Percentiles rank a stretch among this genome's conserved stretches.
phyloP scores from a whole-genome alignment of 2,797 vertebrate genomes.

The Phataginus tricuspis region DNA sequence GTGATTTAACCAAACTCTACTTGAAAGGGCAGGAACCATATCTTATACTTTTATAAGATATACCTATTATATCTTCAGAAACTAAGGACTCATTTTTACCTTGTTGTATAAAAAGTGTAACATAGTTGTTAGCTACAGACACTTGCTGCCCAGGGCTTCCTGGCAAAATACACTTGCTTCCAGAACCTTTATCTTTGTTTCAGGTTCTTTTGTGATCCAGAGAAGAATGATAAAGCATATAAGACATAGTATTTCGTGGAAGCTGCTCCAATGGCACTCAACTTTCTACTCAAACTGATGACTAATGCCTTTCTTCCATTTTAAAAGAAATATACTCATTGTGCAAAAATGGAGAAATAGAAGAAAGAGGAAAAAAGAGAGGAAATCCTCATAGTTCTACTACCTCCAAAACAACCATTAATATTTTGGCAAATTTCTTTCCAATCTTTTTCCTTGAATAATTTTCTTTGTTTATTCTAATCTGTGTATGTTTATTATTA shows the following conservation, averaged over 20 bases:
- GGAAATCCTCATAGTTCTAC: neutral
- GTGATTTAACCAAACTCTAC: neutral
- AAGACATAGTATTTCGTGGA: neutral
- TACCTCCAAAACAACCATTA: neutral
- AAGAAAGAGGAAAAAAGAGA: neutral
- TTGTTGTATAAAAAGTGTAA: neutral
- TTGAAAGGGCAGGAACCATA: neutral
- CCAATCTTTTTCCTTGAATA: slow-evolving; percentile 22
- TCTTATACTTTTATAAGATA: neutral
- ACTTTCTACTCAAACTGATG: neutral
- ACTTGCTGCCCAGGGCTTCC: neutral
- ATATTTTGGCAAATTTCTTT: slow-evolving; percentile 11
- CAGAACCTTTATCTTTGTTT: neutral
- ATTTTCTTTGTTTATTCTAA: neutral
- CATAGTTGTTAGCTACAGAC: neutral
- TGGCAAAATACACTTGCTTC: neutral
- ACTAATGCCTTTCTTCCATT: neutral
- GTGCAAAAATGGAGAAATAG: neutral
- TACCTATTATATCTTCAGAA: neutral
- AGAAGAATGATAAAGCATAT: neutral
- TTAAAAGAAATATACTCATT: neutral
- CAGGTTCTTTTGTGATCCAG: neutral
- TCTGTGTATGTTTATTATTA: neutral
- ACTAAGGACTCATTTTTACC: slow-evolving; percentile 5
- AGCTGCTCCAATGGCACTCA: neutral